phyloP scores from a whole-genome alignment of 2,113 vertebrate genomes.

The Cochlearius cochlearius region DNA sequence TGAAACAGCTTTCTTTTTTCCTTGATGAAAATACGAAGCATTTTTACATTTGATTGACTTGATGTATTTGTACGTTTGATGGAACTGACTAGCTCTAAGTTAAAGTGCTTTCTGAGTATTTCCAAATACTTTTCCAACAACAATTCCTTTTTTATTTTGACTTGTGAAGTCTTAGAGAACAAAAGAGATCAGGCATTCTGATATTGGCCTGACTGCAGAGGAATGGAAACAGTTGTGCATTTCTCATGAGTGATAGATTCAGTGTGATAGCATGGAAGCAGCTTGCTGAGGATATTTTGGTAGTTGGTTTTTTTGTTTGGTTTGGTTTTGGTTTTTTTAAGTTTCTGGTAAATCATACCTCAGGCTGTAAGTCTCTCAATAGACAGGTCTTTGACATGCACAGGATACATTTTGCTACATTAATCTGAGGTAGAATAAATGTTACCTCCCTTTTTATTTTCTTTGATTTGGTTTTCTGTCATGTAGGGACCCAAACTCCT shows the following conservation, averaged over 20 bases:
- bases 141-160: neutral
- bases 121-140: neutral
- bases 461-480: neutral
- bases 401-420: neutral
- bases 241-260: neutral
- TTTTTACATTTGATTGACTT: neutral
- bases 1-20: neutral
- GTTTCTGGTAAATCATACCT: neutral
- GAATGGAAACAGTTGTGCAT: neutral
- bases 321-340: neutral
- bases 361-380: neutral
- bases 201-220: neutral
- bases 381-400: neutral
- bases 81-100: neutral
- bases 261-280: neutral
- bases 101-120: neutral
- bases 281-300: neutral
- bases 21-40: neutral
- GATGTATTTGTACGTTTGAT: neutral
- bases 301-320: neutral
- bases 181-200: neutral
- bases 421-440: neutral
- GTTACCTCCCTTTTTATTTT: neutral
- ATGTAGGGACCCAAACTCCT: conserved; percentile 79
- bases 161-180: neutral